A percentile compares a stretch with the other conserved stretches of the same genome.
These are phyloP conservation scores for Amazona vittata DNA, from an alignment of 2,113 vertebrate species.

Conservation along the genomic window DNA sequence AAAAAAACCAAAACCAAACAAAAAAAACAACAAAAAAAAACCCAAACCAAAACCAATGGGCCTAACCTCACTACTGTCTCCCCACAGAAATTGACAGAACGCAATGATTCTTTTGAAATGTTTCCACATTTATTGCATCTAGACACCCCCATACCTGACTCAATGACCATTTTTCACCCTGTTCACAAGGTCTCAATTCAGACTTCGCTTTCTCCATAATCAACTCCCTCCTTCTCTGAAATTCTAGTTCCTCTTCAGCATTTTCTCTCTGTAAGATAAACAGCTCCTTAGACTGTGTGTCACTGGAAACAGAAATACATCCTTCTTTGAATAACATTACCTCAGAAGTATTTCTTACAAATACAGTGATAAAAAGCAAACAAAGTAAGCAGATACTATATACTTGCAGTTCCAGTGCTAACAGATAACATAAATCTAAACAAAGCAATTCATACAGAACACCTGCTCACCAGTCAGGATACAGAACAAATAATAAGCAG, in stretches of 20 bases:
- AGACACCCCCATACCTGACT: constrained; percentile 65
- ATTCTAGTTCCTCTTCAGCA: constrained; percentile 77
- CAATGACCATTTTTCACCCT: constrained; percentile 76
- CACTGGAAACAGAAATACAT: background rate
- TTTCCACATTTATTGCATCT: background rate
- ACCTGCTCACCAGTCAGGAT: background rate
- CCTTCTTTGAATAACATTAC: background rate
- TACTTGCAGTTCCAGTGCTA: background rate
- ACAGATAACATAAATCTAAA: background rate
- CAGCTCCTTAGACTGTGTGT: background rate
- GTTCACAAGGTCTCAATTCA: constrained; percentile 73
- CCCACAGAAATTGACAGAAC: background rate
- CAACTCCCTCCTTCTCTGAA: constrained; percentile 82
- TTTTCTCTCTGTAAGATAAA: constrained; percentile 67
- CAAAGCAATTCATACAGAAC: background rate
- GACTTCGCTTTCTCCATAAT: constrained; percentile 78
- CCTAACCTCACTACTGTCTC: background rate
- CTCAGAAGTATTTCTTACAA: background rate
- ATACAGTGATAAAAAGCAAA: background rate
- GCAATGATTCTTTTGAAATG: background rate
- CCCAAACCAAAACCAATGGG: background rate
- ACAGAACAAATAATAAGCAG: background rate
- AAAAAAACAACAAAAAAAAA: background rate
- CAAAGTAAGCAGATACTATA: background rate
- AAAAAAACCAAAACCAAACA: background rate